phyloP scores from a whole-genome alignment of 53 echinoderm and acorn worm genomes.

The Arbacia lixula region DNA sequence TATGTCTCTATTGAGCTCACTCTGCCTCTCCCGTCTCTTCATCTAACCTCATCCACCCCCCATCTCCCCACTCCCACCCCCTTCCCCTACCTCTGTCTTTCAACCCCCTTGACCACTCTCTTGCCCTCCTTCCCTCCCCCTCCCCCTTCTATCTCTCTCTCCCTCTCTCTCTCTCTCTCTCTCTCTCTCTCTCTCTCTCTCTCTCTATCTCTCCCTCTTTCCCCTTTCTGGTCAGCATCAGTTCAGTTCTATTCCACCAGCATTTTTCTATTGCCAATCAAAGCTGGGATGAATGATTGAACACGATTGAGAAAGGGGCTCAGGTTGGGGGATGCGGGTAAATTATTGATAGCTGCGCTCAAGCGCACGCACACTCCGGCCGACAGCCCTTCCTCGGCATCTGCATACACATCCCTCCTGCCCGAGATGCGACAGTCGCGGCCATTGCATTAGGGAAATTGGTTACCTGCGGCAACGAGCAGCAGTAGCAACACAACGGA shows the following conservation, averaged over 20 bases:
- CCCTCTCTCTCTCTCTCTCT: not conserved
- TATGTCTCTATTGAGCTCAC: too few relatives aligned
- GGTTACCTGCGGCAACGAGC: constrained; percentile 31
- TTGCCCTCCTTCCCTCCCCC: not conserved
- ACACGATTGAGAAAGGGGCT: constrained; percentile 53
- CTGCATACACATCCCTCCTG: constrained; percentile 25
- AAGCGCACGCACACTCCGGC: constrained; percentile 13
- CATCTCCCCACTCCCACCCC: not conserved
- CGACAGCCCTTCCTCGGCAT: constrained; percentile 46
- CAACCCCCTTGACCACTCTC: not conserved
- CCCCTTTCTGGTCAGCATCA: not conserved
- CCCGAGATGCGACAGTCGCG: constrained; percentile 13
- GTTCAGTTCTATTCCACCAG: constrained; percentile 26
- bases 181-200: constrained; percentile 11
- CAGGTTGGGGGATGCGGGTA: constrained; percentile 49
- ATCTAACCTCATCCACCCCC: too few relatives aligned
- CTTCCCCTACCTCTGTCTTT: not conserved
- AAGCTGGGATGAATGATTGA: constrained; percentile 53
- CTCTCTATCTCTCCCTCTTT: not conserved
- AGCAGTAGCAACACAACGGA: too few relatives aligned
- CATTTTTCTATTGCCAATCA: constrained; percentile 53
- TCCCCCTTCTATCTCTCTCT: not conserved
- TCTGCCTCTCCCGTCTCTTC: too few relatives aligned
- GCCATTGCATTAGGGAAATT: constrained; percentile 28
- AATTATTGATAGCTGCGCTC: constrained; percentile 48